Percentiles rank a stretch among this genome's conserved stretches.
Conservation (phyloP, 2,797 vertebrate genomes). For the Sebastes iracundus region DNA sequence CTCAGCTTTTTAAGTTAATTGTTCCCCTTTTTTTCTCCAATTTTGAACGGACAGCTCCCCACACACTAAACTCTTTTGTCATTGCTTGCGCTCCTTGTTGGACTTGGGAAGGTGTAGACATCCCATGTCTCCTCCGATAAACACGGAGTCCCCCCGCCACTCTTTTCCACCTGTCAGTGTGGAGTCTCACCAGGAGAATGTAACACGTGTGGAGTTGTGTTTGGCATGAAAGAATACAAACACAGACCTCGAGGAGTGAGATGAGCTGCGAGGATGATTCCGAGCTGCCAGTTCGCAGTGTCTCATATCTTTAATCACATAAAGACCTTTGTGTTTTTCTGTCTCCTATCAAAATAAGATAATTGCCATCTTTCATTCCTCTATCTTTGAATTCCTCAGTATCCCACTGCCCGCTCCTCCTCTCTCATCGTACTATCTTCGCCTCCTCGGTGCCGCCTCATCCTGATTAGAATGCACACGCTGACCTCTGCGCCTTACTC, state of each 20-base stretch:
- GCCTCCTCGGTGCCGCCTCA: conserved; percentile 29
- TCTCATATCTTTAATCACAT: background rate
- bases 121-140: background rate
- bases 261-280: conserved; percentile 1
- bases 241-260: background rate
- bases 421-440: conserved; percentile 22
- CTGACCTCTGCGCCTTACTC: conserved; percentile 60
- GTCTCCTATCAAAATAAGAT: conserved; percentile 2
- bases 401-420: background rate
- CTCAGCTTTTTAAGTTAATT: background rate
- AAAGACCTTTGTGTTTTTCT: background rate
- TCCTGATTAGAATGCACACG: conserved; percentile 70
- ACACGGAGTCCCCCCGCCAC: background rate
- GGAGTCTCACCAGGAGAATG: background rate
- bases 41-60: background rate
- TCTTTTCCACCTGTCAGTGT: conserved; percentile 1
- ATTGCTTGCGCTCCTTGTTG: background rate
- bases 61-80: background rate
- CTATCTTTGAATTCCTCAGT: conserved; percentile 2
- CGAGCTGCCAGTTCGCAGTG: background rate
- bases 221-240: background rate
- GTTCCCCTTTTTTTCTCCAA: background rate
- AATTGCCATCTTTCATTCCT: conserved; percentile 23
- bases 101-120: background rate
- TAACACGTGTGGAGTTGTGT: background rate